Conservation (phyloP, 2,888 invertebrate species). For the Cosmopolites sordidus region DNA sequence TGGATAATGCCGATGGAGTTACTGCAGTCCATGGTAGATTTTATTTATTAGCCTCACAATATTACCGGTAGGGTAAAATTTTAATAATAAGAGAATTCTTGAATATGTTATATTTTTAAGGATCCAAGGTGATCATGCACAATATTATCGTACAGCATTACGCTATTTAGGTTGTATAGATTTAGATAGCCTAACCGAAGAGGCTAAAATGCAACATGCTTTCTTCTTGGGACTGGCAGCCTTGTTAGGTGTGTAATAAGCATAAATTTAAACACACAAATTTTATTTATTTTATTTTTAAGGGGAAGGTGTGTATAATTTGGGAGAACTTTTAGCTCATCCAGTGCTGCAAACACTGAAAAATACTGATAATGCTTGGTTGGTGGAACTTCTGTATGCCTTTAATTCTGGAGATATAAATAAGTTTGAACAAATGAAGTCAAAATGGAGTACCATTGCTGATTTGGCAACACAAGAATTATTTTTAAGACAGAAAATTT, state of each 20-base stretch:
- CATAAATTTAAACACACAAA: neutral
- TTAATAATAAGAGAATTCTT: too few species aligned
- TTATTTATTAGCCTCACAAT: constrained; percentile 88
- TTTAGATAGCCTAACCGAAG: constrained; percentile 59
- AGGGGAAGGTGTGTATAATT: constrained; percentile 93
- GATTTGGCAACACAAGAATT: constrained; percentile 79
- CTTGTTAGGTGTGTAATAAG: constrained; percentile 52
- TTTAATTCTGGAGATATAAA: constrained; percentile 82
- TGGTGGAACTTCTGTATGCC: constrained; percentile 77
- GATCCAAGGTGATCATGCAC: constrained; percentile 82
- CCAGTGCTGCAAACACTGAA: constrained; percentile 84
- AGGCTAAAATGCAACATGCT: constrained; percentile 72
- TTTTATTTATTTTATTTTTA: constrained; percentile 4
- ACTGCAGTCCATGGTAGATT: constrained; percentile 92
- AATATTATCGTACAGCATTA: constrained; percentile 92
- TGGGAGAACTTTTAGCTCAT: constrained; percentile 94
- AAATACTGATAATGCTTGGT: constrained; percentile 80
- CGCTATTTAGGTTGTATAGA: constrained; percentile 68
- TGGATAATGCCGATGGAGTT: constrained; percentile 88
- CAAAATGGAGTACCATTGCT: constrained; percentile 73
- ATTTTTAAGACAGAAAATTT: constrained; percentile 86
- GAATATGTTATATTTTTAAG: too few species aligned
- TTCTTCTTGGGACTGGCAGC: constrained; percentile 92
- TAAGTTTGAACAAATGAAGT: constrained; percentile 68
- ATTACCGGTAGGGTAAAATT: constrained; percentile 68